Evolutionary conservation across 2,888 invertebrate species (phyloP).

Genomic region (Drosophila falleni): DNA sequence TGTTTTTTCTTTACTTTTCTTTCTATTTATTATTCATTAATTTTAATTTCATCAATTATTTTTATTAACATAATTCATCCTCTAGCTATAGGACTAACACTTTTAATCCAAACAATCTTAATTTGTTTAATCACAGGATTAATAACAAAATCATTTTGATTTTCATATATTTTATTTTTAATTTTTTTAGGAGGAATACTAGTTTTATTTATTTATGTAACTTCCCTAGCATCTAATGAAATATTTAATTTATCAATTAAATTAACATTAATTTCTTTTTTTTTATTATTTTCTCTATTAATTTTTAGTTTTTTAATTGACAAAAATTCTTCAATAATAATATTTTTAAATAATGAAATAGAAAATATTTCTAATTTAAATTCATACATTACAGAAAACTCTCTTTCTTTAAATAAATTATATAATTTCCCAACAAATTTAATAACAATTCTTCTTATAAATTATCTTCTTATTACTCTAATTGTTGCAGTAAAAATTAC

Average conservation of each 20-base stretch:
- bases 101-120: slow-evolving; percentile 87
- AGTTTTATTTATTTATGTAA: slow-evolving; percentile 89
- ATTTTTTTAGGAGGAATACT: slow-evolving; percentile 88
- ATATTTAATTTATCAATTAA: slow-evolving; percentile 86
- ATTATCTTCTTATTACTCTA: slow-evolving; percentile 88
- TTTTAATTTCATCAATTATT: slow-evolving; percentile 44
- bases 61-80: slow-evolving; percentile 86
- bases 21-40: slow-evolving; percentile 53
- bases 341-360: slow-evolving; percentile 85
- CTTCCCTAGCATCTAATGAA: slow-evolving; percentile 88
- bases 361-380: slow-evolving; percentile 76
- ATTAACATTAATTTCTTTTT: slow-evolving; percentile 71
- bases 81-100: slow-evolving; percentile 86
- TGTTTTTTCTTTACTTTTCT: too few relatives aligned
- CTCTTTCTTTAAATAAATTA: slow-evolving; percentile 86
- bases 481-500: slow-evolving; percentile 87
- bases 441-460: slow-evolving; percentile 87
- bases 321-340: slow-evolving; percentile 77
- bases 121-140: slow-evolving; percentile 86
- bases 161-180: slow-evolving; percentile 88
- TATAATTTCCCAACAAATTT: slow-evolving; percentile 86
- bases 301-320: slow-evolving; percentile 67
- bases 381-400: slow-evolving; percentile 80
- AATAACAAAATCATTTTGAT: slow-evolving; percentile 87
- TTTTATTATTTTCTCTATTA: slow-evolving; percentile 68